A percentile compares a stretch with the other conserved stretches of the same genome.
phyloP scores from a whole-genome alignment of 2,888 invertebrate species.

The Hermaeophaga mercurialis region DNA sequence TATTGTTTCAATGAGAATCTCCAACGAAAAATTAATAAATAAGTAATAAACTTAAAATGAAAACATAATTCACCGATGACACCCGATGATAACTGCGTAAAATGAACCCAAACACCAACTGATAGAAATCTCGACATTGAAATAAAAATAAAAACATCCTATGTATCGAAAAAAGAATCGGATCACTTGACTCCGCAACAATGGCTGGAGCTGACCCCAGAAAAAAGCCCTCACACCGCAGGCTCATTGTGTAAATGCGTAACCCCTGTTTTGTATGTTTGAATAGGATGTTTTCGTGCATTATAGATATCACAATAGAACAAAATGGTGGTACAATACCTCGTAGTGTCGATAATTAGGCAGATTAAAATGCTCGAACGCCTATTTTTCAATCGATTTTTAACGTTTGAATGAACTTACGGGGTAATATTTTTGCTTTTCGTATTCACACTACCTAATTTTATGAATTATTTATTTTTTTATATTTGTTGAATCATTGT shows the following conservation, averaged over 20 bases:
- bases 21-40: not conserved
- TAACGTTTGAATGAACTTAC: constrained; percentile 3
- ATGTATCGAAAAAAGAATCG: constrained; percentile 41
- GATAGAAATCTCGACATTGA: constrained; percentile 32
- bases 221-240: constrained; percentile 26
- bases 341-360: constrained; percentile 53
- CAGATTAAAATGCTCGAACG: constrained; percentile 54
- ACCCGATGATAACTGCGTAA: constrained; percentile 33
- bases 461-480: constrained; percentile 24
- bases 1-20: too few relatives aligned
- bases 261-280: constrained; percentile 27
- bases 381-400: constrained; percentile 41
- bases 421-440: constrained; percentile 10
- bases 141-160: constrained; percentile 26
- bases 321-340: constrained; percentile 50
- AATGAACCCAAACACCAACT: constrained; percentile 19
- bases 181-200: constrained; percentile 52
- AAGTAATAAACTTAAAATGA: constrained; percentile 13
- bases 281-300: constrained; percentile 53
- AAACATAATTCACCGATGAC: constrained; percentile 40
- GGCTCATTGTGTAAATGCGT: constrained; percentile 29
- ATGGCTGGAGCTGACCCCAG: constrained; percentile 42
- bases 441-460: constrained; percentile 20
- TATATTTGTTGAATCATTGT: constrained; percentile 19
- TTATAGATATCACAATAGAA: constrained; percentile 51